Base-by-base conservation (phyloP, 2,113 vertebrate species). In the Alexandromys fortis region DNA sequence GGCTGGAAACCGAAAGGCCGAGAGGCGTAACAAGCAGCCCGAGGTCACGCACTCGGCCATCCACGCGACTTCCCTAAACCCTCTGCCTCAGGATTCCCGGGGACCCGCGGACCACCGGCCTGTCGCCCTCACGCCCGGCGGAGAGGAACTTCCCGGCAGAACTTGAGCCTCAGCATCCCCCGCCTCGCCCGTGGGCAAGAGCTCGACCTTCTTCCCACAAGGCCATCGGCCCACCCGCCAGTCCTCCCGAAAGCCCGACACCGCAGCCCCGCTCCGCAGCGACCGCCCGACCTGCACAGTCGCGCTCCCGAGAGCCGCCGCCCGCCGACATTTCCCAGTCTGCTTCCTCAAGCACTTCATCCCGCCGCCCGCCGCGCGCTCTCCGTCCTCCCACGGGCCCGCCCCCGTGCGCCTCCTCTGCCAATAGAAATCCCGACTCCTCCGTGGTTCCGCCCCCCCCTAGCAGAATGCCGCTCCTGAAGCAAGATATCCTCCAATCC, bases 321-420 rank as follows among this genome's bases (percentile, higher is more conserved):
- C 92, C 90, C 47, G 97, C 97, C 19, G 97, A 97, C 97, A 97
- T 98, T 95, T 96, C 97, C 83, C 78, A 0, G 86, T 33, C 86
- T 0, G 95, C 93, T 96, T 96, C 94, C 94, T 95, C 52, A 73
- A 73, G 68, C 70, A 26, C 86, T 55, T 87, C 96, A 96, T 94
- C 78, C 45, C 78, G 75, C 96, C 14, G 52, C 24, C 83, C 26
- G 78, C n/a, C 86, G 91, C 47, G 82, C 35, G 75, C 24, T 9
- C 14, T 61, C 89, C 33, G 55, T 91, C 87, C 82, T 47, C 79
- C 19, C 38, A 38, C 21, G 33, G 52, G 0, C 35, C 86, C 88
- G 94, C 94, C 97, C 86, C 78, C 28, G 3, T 10, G 35, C 1
- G 75, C 82, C 81, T 33, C 28, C 75, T 95, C 67, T 63, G 0